Conservation (phyloP, 2,888 invertebrate species). For the Podotricha telesiphe region DNA sequence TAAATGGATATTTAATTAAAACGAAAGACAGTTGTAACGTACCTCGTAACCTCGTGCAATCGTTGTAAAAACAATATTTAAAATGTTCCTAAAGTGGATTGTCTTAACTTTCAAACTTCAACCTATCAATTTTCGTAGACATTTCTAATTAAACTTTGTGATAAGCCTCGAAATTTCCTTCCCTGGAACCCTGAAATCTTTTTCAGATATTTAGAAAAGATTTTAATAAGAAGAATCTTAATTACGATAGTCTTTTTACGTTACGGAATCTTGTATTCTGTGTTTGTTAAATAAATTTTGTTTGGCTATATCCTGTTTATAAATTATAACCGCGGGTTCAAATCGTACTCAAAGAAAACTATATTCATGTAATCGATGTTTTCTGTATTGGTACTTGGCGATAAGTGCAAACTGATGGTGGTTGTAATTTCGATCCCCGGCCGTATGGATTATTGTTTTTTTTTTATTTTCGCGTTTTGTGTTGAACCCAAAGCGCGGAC, state of each 20-base stretch:
- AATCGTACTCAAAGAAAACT: no score
- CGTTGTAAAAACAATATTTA: conserved; percentile 28
- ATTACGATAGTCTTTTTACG: neutral
- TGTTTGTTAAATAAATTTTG: neutral
- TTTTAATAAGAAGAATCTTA: conserved; percentile 15
- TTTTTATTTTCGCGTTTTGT: no score
- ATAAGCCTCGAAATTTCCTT: conserved; percentile 52
- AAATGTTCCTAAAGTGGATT: conserved; percentile 59
- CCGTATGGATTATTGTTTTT: no score
- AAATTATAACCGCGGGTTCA: no score
- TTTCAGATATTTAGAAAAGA: conserved; percentile 23
- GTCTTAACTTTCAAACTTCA: conserved; percentile 47
- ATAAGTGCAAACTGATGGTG: no score
- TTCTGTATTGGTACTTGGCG: no score
- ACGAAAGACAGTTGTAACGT: neutral
- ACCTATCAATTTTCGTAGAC: conserved; percentile 61
- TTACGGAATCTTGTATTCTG: neutral
- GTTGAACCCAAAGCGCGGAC: no score
- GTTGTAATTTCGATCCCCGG: no score
- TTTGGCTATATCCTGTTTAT: no score
- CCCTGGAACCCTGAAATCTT: conserved; percentile 39
- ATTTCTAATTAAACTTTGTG: conserved; percentile 77
- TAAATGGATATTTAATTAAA: neutral
- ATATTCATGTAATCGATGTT: no score
- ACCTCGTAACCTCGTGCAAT: neutral